These are phyloP conservation scores for Bubalus kerabau DNA, from an alignment of 2,113 vertebrate genomes.

Conservation along the genomic window DNA sequence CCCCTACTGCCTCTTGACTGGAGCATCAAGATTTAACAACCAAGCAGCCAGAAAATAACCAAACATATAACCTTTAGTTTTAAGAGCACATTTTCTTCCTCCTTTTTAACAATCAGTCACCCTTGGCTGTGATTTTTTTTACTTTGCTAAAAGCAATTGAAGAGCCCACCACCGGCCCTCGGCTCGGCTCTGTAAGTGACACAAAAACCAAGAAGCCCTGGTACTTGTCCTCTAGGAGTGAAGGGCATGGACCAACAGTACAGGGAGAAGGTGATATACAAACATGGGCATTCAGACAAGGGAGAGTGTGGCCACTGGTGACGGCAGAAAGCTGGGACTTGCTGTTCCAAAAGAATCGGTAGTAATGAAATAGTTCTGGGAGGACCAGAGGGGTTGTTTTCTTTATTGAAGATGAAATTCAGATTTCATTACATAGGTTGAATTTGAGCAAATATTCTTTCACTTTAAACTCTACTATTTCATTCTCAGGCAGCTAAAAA, in stretches of 20 bases:
- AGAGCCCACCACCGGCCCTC: background rate
- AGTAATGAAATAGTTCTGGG: background rate
- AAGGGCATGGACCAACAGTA: background rate
- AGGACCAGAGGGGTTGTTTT: background rate
- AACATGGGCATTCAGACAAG: background rate
- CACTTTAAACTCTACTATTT: background rate
- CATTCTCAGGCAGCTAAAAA: background rate
- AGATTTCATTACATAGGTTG: background rate
- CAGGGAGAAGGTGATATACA: background rate
- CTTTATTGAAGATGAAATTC: background rate
- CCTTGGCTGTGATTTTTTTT: background rate
- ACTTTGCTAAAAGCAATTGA: background rate
- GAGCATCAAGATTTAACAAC: background rate
- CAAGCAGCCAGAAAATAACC: background rate
- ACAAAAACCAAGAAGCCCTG: background rate
- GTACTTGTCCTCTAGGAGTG: accelerated
- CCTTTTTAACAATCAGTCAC: background rate
- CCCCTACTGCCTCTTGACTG: background rate
- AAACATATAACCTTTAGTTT: background rate
- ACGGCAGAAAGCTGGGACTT: background rate
- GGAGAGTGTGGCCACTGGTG: background rate
- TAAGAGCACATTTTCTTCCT: background rate
- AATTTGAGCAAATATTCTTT: background rate
- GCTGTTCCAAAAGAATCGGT: background rate
- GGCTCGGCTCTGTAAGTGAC: background rate